Percentiles rank a stretch among this genome's conserved stretches.
Evolutionary conservation across 2,888 invertebrate species (phyloP).

Genomic region (Cyaniris semiargus): DNA sequence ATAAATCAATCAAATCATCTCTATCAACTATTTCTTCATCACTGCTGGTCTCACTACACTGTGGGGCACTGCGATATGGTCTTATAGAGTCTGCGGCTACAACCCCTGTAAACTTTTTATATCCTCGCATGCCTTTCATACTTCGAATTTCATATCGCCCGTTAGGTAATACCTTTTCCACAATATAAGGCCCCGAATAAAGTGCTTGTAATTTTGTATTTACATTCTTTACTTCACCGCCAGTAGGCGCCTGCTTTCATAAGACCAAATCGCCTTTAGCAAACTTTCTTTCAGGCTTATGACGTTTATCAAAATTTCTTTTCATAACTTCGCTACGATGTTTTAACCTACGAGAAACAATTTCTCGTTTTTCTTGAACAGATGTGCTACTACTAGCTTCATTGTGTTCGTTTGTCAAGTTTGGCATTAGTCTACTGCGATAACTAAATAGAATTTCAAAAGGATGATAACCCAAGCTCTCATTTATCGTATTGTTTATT

Average conservation of each 20-base stretch:
- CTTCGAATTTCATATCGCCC: slow-evolving; percentile 38
- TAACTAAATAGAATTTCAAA: no score
- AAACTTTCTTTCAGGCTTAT: not conserved
- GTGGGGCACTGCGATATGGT: not conserved
- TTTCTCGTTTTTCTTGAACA: no score
- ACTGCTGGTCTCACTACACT: not conserved
- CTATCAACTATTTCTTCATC: not conserved
- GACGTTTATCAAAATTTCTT: not conserved
- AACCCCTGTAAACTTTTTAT: slow-evolving; percentile 39
- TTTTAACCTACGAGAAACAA: no score
- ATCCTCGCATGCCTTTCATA: slow-evolving; percentile 38
- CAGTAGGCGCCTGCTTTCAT: not conserved
- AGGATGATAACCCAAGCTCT: not conserved
- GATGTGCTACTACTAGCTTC: no score
- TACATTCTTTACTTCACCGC: no score
- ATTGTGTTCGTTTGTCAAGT: no score
- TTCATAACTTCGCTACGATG: not conserved
- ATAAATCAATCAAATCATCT: not conserved
- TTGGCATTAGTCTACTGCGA: no score
- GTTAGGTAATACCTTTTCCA: slow-evolving; percentile 36
- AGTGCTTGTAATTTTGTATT: no score
- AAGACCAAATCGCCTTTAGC: not conserved
- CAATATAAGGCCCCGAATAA: slow-evolving; percentile 30
- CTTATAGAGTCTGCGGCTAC: not conserved
- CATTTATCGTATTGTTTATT: not conserved